These are phyloP conservation scores for Ylistrum balloti DNA, from an alignment of 1,140 invertebrate genomes.

Conservation along the genomic window DNA sequence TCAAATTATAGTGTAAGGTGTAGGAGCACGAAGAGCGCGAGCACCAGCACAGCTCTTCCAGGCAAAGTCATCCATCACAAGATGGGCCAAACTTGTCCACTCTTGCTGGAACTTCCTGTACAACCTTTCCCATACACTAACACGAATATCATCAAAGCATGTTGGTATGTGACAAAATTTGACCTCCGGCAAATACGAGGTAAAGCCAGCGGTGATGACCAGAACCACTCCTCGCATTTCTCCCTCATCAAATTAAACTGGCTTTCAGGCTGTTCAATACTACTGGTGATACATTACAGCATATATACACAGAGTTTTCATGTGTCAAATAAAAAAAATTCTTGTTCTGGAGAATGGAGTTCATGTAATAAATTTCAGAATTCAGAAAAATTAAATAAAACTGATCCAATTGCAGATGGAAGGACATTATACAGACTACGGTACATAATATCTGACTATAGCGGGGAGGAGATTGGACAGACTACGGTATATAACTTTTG, in stretches of 20 bases:
- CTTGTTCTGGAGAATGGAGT: too few relatives aligned
- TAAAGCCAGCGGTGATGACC: not conserved
- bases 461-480: too few relatives aligned
- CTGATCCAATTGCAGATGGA: too few relatives aligned
- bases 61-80: not conserved
- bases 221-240: not conserved
- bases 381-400: too few relatives aligned
- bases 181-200: not conserved
- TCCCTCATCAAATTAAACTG: not conserved
- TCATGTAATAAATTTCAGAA: too few relatives aligned
- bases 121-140: not conserved
- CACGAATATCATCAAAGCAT: not conserved
- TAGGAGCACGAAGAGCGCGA: not conserved
- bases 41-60: not conserved
- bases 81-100: not conserved
- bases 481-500: too few relatives aligned
- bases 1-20: slow-evolving; percentile 23
- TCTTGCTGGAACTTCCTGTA: not conserved
- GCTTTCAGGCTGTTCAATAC: not conserved
- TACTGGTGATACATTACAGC: too few relatives aligned
- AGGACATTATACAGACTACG: too few relatives aligned
- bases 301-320: too few relatives aligned
- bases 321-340: too few relatives aligned
- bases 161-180: not conserved
- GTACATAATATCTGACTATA: too few relatives aligned